Conservation (phyloP, 2,888 invertebrate genomes). For the Macaria liturata region DNA sequence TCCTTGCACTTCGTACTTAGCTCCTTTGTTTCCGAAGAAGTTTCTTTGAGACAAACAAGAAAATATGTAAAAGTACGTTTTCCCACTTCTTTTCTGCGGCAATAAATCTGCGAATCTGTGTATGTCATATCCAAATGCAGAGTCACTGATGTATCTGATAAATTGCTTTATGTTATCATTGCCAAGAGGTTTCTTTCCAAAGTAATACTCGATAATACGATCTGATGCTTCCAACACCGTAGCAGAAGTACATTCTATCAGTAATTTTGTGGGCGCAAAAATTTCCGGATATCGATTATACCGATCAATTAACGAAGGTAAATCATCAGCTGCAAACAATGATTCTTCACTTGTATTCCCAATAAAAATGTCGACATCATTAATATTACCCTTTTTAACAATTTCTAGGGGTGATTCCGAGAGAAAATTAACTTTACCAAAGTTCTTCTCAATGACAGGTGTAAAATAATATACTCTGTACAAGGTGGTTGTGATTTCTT, state of each 20-base stretch:
- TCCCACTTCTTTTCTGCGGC: too few species aligned
- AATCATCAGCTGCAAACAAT: too few species aligned
- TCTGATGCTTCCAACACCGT: slow-evolving; percentile 36
- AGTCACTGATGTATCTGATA: too few species aligned
- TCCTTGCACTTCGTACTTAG: not conserved
- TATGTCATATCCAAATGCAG: too few species aligned
- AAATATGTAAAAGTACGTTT: too few species aligned
- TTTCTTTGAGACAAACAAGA: not conserved
- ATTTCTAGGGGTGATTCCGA: slow-evolving; percentile 33
- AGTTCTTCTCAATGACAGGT: slow-evolving; percentile 45
- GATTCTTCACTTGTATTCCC: slow-evolving; percentile 76
- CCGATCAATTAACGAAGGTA: too few species aligned
- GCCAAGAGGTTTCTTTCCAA: slow-evolving; percentile 35
- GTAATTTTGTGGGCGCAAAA: slow-evolving; percentile 42
- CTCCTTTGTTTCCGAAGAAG: not conserved
- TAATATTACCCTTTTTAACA: slow-evolving; percentile 59
- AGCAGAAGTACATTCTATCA: slow-evolving; percentile 33
- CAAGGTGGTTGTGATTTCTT: slow-evolving; percentile 25
- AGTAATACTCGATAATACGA: slow-evolving; percentile 39
- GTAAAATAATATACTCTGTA: slow-evolving; percentile 35
- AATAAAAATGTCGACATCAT: slow-evolving; percentile 83
- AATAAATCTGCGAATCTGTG: too few species aligned
- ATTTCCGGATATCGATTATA: slow-evolving; percentile 37
- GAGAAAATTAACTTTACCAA: slow-evolving; percentile 39
- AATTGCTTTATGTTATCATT: slow-evolving; percentile 32